phyloP scores from a whole-genome alignment of 2,797 vertebrate genomes.

The Parauchenoglanis punctatus region DNA sequence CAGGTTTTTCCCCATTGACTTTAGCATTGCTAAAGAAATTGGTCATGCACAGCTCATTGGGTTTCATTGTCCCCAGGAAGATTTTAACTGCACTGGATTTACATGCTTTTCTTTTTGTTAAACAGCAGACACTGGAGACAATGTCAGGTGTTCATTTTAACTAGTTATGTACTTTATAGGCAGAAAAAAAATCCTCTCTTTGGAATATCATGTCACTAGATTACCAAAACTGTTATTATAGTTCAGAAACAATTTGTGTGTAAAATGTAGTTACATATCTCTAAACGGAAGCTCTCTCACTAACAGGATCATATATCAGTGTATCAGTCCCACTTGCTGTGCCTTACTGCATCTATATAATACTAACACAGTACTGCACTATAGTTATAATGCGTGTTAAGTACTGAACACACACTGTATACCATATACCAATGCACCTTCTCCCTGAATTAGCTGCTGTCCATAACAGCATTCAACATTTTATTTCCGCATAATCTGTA shows the following conservation, averaged over 20 bases:
- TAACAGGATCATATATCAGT: conserved; percentile 60
- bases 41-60: background rate
- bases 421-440: conserved; percentile 30
- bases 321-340: conserved; percentile 77
- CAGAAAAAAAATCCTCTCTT: conserved; percentile 5
- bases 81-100: background rate
- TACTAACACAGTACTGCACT: conserved; percentile 45
- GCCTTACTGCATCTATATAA: conserved; percentile 77
- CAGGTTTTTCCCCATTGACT: background rate
- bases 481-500: conserved; percentile 2
- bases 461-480: conserved; percentile 10
- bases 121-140: background rate
- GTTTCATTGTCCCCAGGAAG: background rate
- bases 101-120: background rate
- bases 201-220: conserved; percentile 34
- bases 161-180: conserved; percentile 17
- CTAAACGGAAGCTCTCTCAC: conserved; percentile 39
- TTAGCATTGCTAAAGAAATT: conserved; percentile 5
- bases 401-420: conserved; percentile 28
- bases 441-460: conserved; percentile 10
- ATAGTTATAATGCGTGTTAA: conserved; percentile 17
- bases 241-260: conserved; percentile 42
- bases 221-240: conserved; percentile 37
- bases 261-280: conserved; percentile 39
- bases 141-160: conserved; percentile 28